Evolutionary conservation across 2,888 invertebrate genomes (phyloP).

Genomic region (Tenthredo scrophulariae): DNA sequence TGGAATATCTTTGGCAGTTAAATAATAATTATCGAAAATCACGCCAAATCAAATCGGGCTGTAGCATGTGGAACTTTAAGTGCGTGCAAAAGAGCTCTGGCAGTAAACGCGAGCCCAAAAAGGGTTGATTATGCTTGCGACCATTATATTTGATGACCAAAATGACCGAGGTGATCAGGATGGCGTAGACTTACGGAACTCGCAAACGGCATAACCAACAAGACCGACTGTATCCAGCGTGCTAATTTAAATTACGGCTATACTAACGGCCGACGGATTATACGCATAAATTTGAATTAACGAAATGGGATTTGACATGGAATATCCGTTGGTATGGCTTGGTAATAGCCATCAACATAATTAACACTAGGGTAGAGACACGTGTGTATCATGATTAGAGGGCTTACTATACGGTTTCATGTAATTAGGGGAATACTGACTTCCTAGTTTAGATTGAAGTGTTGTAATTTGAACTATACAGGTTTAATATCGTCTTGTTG

Average conservation of each 20-base stretch:
- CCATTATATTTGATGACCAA: conserved; percentile 44
- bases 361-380: conserved; percentile 71
- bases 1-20: conserved; percentile 9
- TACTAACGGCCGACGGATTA: conserved; percentile 61
- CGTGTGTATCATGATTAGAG: conserved; percentile 72
- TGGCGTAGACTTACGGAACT: conserved; percentile 32
- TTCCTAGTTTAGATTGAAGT: conserved; percentile 27
- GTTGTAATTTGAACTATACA: conserved; percentile 34
- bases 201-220: conserved; percentile 50
- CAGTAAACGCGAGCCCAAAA: conserved; percentile 36
- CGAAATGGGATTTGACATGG: conserved; percentile 66
- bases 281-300: conserved; percentile 72
- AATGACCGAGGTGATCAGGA: conserved; percentile 34
- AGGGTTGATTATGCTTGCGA: conserved; percentile 36
- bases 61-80: conserved; percentile 13
- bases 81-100: conserved; percentile 37
- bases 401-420: conserved; percentile 18
- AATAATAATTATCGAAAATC: conserved; percentile 30
- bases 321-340: conserved; percentile 66
- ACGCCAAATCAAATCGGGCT: conserved; percentile 27
- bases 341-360: conserved; percentile 70
- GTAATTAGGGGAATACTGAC: conserved; percentile 37
- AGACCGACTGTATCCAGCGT: conserved; percentile 58
- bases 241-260: conserved; percentile 70
- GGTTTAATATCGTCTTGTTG: conserved; percentile 1